Evolutionary conservation across 2,113 vertebrate species (phyloP), one percentile per base, ranked within the genome.

Genomic region (Elanus axillaris): DNA sequence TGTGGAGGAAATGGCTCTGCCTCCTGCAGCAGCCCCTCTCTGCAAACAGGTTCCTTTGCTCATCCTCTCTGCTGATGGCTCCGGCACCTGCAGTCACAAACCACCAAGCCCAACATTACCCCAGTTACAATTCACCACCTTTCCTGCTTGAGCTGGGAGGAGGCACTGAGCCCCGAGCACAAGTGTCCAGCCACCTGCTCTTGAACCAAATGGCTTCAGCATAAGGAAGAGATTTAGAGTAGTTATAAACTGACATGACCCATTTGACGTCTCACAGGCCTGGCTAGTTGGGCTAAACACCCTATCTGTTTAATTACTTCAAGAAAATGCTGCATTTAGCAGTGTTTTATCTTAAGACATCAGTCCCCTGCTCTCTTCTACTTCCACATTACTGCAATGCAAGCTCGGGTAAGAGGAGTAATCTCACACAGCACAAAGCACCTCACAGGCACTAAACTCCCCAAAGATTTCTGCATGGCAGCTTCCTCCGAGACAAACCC

Each of bases 21-120:
- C 98, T 96, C 95, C 95, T 97, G 95, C 98, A 99, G 97, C 98
- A 99, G 17, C 97, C 88, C 62, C 98, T 97, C 86, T 98, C 97
- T 53, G 97, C 96, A 67, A 97, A 98, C 71, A 98, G 81, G 86
- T 98, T 98, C 68, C 94, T 96, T 67, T 85, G 94, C 42, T 98
- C 97, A 6, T 45, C 63, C 26, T 88, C 94, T 80, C 96, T 97
- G 88, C 80, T 36, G 10, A 96, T 1, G 6, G 96, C 96, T 62
- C 92, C 97, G 0, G 73, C 83, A 84, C 94, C 98, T 98, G 75
- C 14, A 4, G 38, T 1, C 66, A 53, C 56, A 86, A 68, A 81
- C 31, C 67, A 82, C 20, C 2, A 1, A 66, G 67, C 66, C 27
- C 83, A 80, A 58, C 27, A 22, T 5, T 6, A 40, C 12, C 25